Evolutionary conservation across 2,888 invertebrate species (phyloP), one percentile per base, ranked within the genome.

Genomic region (Ennomos fuscantarius): DNA sequence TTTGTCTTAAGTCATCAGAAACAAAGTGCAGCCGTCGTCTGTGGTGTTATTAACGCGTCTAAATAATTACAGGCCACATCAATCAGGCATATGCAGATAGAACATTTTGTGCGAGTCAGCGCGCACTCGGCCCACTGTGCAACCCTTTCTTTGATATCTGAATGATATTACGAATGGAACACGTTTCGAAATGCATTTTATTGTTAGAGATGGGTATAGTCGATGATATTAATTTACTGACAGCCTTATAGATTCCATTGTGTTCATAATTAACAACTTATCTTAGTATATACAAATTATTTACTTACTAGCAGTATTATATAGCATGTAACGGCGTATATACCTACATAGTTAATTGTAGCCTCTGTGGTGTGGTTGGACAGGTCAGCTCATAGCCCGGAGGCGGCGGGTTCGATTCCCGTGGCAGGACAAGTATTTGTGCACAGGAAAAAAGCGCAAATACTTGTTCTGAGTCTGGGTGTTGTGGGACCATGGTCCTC

Each of bases 21-120:
- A 89, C 89, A 88, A 87, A 92, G 90, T 90, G 89, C 87, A 82
- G 84, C 85, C 84, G 81, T 88, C 86, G 78, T 83, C 88, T 79
- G 85, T 84, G 87, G 89, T 93, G 87, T 92, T 93, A 93, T 93
- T 93, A 93, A 86, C 88, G 87, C 88, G 92, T 93, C 93, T 82
- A 86, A 86, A 91, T 93, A 92, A 93, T 93, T 93, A 93, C 88
- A 92, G 89, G 84, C 88, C 82, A 87, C 93, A 92, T 93, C 93
- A 92, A 92, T 93, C 93, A 93, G 80, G 82, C 87, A 87, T 84
- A 90, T 89, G 90, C 90, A 91, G 90, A 90, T 90, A 88, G 87
- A 86, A 77, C 82, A 82, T 87, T 87, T 89, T 90, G 88, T 89
- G 91, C 90, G 90, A 91, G 91, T 89, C 90, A 90, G 91, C 87